These are phyloP conservation scores for Halesus radiatus DNA, from an alignment of 1,140 invertebrate species.

Conservation along the genomic window DNA sequence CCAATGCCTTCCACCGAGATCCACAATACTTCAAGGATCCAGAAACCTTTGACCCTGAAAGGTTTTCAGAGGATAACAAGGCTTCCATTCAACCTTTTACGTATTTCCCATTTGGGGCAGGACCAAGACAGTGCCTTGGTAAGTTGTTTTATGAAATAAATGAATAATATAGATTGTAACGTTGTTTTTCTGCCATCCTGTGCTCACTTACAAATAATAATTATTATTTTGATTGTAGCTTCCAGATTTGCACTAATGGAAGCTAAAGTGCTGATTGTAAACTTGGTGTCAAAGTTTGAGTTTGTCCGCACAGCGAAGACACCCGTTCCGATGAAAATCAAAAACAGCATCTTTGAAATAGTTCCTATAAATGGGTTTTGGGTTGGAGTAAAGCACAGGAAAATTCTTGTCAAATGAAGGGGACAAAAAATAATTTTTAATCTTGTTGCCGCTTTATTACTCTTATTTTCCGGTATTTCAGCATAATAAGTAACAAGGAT, in stretches of 20 bases:
- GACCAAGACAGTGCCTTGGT: conserved; percentile 75
- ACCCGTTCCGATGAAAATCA: conserved; percentile 39
- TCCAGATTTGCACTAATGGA: conserved; percentile 69
- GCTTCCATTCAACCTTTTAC: conserved; percentile 38
- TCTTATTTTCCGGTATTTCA: too few relatives aligned
- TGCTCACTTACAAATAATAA: background rate
- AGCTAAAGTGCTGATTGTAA: conserved; percentile 65
- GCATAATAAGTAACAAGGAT: too few relatives aligned
- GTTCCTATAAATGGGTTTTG: conserved; percentile 30
- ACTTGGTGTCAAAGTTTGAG: conserved; percentile 58
- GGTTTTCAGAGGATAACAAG: conserved; percentile 67
- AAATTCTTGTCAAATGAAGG: too few relatives aligned
- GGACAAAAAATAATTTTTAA: too few relatives aligned
- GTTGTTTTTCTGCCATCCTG: background rate
- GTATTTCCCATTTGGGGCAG: conserved; percentile 77
- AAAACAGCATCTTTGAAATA: conserved; percentile 28
- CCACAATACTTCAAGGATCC: conserved; percentile 73
- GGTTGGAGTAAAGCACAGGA: conserved; percentile 38
- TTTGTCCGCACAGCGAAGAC: conserved; percentile 45
- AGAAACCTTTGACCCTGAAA: conserved; percentile 76
- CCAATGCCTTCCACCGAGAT: conserved; percentile 65
- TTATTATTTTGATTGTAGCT: conserved; percentile 33
- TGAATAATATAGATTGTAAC: too few relatives aligned
- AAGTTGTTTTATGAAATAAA: background rate
- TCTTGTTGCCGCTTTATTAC: too few relatives aligned